Percentiles rank a stretch among this genome's conserved stretches.
phyloP scores from a whole-genome alignment of 2,888 invertebrate species.

The Orthosia incerta region DNA sequence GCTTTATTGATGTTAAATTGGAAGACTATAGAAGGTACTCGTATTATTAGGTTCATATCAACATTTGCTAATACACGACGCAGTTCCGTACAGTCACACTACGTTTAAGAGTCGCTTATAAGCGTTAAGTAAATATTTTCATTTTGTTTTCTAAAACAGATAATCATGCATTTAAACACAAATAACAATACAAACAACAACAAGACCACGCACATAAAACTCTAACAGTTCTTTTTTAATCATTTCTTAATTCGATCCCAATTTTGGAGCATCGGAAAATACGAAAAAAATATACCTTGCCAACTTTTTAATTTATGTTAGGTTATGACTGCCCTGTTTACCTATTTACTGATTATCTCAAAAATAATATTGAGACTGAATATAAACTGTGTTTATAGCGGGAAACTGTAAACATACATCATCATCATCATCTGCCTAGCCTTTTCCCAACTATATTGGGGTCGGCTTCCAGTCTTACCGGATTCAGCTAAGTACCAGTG shows the following conservation, averaged over 20 bases:
- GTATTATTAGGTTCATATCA: background rate
- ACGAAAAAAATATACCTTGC: too few species aligned
- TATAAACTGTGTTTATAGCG: background rate
- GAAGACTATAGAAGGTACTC: background rate
- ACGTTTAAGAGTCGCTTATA: background rate
- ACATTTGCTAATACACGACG: background rate
- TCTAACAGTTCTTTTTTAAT: background rate
- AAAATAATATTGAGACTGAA: background rate
- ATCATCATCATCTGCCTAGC: too few species aligned
- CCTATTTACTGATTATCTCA: background rate
- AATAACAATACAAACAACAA: background rate
- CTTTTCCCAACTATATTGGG: too few species aligned
- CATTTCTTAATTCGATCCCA: background rate
- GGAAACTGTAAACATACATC: background rate
- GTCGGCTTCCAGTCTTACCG: too few species aligned
- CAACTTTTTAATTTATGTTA: background rate
- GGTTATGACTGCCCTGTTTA: background rate
- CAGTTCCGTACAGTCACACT: too few species aligned
- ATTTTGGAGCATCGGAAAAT: background rate
- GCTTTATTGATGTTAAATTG: background rate
- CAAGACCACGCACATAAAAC: too few species aligned
- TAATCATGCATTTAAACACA: too few species aligned
- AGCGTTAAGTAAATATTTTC: background rate
- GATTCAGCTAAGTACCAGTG: too few species aligned
- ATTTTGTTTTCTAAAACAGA: background rate